phyloP scores from a whole-genome alignment of 1,140 invertebrate species.

The Daktulosphaira vitifoliae region DNA sequence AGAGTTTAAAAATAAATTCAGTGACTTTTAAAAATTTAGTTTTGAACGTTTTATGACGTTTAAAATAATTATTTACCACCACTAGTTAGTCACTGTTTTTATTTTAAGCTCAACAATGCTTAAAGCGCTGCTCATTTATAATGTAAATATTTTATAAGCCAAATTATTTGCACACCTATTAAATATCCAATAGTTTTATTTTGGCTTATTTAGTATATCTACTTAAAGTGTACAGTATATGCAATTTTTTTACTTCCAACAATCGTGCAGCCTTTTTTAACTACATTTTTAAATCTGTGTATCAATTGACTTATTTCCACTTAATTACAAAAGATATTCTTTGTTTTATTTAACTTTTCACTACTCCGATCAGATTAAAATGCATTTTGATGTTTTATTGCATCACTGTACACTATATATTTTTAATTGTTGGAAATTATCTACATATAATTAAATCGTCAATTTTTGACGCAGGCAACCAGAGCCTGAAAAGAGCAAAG shows the following conservation, averaged over 20 bases:
- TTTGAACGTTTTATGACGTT: too few species aligned
- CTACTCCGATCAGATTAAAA: too few species aligned
- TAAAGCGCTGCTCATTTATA: constrained; percentile 1
- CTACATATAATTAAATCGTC: constrained; percentile 33
- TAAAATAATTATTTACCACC: too few species aligned
- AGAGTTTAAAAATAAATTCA: constrained; percentile 13
- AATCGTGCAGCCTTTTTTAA: too few species aligned
- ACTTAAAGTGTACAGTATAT: constrained; percentile 10
- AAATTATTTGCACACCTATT: constrained; percentile 10
- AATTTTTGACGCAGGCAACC: constrained; percentile 36
- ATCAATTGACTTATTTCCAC: too few species aligned
- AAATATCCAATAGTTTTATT: constrained; percentile 14
- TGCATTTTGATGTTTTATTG: too few species aligned
- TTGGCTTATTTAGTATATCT: constrained; percentile 9
- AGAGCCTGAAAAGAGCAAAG: constrained; percentile 38
- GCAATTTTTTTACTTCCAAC: too few species aligned
- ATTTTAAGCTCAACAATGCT: constrained; percentile 11
- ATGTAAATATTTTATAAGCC: constrained; percentile 13
- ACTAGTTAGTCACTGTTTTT: constrained; percentile 8
- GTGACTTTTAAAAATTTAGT: background rate
- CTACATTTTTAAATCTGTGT: too few species aligned
- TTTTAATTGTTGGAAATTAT: constrained; percentile 24
- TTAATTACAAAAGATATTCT: too few species aligned
- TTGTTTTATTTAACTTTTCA: too few species aligned
- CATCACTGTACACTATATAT: constrained; percentile 24